A percentile compares a stretch with the other conserved stretches of the same genome.
Evolutionary conservation across 2,888 invertebrate species (phyloP).

Genomic region (Flabesymbios commensalis): DNA sequence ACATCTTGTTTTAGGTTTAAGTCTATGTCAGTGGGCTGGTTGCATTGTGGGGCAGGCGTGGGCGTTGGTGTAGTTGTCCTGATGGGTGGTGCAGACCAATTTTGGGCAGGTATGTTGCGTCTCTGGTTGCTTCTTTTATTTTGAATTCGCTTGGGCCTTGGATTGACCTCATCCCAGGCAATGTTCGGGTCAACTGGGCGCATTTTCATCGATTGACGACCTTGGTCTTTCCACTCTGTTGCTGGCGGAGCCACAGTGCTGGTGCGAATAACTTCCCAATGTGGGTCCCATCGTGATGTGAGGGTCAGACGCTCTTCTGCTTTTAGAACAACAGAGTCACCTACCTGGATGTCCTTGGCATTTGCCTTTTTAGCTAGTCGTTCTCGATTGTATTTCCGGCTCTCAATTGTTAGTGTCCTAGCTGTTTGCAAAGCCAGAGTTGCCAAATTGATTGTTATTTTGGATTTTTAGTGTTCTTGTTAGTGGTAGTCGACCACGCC

Average conservation of each 20-base stretch:
- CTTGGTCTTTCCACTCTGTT: not conserved
- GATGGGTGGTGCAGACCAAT: too few relatives aligned
- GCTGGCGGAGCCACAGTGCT: not conserved
- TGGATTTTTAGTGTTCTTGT: not conserved
- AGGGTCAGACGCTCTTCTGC: conserved; percentile 8
- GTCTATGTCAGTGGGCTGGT: too few relatives aligned
- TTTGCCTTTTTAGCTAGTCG: conserved; percentile 1
- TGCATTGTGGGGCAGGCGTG: too few relatives aligned
- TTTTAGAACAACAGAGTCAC: not conserved
- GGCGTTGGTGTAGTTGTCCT: too few relatives aligned
- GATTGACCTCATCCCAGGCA: not conserved
- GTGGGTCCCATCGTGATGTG: too few relatives aligned
- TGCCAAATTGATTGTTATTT: not conserved
- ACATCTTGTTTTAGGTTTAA: too few relatives aligned
- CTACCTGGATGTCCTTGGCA: too few relatives aligned
- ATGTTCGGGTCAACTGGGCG: not conserved
- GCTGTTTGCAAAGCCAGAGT: too few relatives aligned
- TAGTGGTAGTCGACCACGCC: not conserved
- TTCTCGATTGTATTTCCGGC: not conserved
- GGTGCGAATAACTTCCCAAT: too few relatives aligned
- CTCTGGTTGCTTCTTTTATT: not conserved
- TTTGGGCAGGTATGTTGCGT: too few relatives aligned
- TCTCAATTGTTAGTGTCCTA: too few relatives aligned
- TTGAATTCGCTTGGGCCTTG: not conserved
- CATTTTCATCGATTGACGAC: conserved; percentile 1